These are phyloP conservation scores for Aphelinus certus DNA, from an alignment of 1,140 invertebrate genomes.

Conservation along the genomic window DNA sequence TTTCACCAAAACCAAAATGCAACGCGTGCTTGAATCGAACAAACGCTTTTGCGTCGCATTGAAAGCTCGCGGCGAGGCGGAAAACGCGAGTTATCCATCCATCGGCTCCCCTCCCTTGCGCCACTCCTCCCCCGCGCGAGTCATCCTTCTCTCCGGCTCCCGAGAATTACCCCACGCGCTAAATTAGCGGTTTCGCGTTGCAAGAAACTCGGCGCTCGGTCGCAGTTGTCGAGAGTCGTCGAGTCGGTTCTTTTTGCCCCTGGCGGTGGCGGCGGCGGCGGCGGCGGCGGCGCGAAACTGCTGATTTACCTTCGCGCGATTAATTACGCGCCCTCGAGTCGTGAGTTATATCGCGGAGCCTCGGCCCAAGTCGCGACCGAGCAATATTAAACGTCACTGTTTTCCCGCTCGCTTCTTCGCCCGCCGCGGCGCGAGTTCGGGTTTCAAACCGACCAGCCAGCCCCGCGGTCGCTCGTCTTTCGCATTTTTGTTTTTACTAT, in stretches of 20 bases:
- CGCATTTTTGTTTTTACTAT: conserved; percentile 18
- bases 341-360: conserved; percentile 34
- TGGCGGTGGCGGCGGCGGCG: conserved; percentile 11
- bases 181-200: conserved; percentile 49
- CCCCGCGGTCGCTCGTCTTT: conserved; percentile 11
- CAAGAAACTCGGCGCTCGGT: conserved; percentile 44
- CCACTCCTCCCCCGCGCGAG: too few relatives aligned
- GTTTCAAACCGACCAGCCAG: conserved; percentile 27
- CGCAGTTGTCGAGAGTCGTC: conserved; percentile 27
- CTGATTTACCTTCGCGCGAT: conserved; percentile 50
- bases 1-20: too few relatives aligned
- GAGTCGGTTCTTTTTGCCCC: conserved; percentile 43
- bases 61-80: too few relatives aligned
- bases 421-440: conserved; percentile 12
- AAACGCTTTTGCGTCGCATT: too few relatives aligned
- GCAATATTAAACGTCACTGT: conserved; percentile 41
- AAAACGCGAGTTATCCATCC: too few relatives aligned
- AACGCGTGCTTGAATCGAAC: too few relatives aligned
- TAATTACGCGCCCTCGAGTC: conserved; percentile 45
- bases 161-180: conserved; percentile 48
- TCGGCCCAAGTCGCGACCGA: not conserved
- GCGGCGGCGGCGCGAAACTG: conserved; percentile 30
- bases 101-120: too few relatives aligned
- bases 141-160: not conserved
- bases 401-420: conserved; percentile 19